These are phyloP conservation scores for Ophthalmolycus amberensis DNA, from an alignment of 2,113 vertebrate species.

Conservation along the genomic window DNA sequence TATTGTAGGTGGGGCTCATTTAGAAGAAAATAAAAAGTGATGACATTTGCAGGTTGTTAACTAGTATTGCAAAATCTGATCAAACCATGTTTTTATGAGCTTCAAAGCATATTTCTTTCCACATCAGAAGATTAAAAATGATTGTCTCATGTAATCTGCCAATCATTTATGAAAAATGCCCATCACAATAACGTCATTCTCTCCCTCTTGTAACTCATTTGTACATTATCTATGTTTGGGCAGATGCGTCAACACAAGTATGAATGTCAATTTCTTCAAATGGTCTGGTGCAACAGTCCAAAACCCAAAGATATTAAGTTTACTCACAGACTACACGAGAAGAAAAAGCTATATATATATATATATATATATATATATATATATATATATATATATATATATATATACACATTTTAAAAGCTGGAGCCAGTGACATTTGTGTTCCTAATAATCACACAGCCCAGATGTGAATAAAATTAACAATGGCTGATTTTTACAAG, in stretches of 20 bases:
- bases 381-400: too few relatives aligned
- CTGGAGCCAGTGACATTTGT: background rate
- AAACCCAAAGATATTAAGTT: background rate
- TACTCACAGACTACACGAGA: too few relatives aligned
- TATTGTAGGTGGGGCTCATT: background rate
- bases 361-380: too few relatives aligned
- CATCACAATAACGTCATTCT: background rate
- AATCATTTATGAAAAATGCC: background rate
- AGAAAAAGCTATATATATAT: too few relatives aligned
- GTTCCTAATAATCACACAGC: background rate
- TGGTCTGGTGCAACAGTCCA: background rate
- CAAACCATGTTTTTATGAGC: background rate
- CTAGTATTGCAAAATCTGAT: background rate
- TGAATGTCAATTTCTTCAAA: background rate
- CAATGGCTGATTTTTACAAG: background rate
- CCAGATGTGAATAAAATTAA: background rate
- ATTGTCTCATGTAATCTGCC: background rate
- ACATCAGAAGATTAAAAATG: background rate
- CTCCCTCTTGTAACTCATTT: too few relatives aligned
- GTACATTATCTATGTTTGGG: background rate
- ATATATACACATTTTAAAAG: background rate
- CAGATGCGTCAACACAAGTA: background rate
- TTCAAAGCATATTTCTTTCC: background rate
- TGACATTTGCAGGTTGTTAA: background rate
- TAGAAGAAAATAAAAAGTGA: background rate